A percentile compares a stretch with the other conserved stretches of the same genome.
These are phyloP conservation scores for Orchestes rusci DNA, from an alignment of 2,888 invertebrate genomes.

Conservation along the genomic window DNA sequence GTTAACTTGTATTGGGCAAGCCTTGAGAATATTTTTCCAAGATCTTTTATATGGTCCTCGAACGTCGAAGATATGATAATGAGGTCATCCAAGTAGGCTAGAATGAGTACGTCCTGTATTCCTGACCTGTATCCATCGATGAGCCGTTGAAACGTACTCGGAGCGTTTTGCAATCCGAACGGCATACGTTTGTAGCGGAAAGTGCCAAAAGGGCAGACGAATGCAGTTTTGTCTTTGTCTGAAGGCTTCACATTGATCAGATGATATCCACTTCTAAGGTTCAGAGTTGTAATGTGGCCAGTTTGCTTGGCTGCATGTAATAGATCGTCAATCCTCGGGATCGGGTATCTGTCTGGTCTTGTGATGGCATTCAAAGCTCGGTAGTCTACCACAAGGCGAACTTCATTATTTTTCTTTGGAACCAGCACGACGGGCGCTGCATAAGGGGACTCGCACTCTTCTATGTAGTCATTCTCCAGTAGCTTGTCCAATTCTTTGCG, in stretches of 20 bases:
- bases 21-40: conserved; percentile 15
- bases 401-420: conserved; percentile 28
- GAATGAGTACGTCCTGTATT: conserved; percentile 22
- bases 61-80: conserved; percentile 24
- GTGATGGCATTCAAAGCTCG: conserved; percentile 26
- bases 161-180: conserved; percentile 28
- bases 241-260: neutral
- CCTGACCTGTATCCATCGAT: conserved; percentile 27
- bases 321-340: conserved; percentile 26
- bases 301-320: conserved; percentile 10
- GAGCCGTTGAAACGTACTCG: conserved; percentile 29
- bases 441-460: conserved; percentile 20
- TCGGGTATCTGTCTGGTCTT: conserved; percentile 13
- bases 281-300: conserved; percentile 1
- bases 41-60: conserved; percentile 26
- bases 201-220: conserved; percentile 7
- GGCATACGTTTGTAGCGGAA: conserved; percentile 23
- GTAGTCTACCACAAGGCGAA: conserved; percentile 26
- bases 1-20: conserved; percentile 16
- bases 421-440: conserved; percentile 36
- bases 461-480: conserved; percentile 22
- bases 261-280: neutral
- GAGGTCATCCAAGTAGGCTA: conserved; percentile 31
- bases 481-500: too few species aligned
- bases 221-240: conserved; percentile 6